These are phyloP conservation scores for Amblyjoppa fuscipennis DNA, from an alignment of 2,888 invertebrate species.

Conservation along the genomic window DNA sequence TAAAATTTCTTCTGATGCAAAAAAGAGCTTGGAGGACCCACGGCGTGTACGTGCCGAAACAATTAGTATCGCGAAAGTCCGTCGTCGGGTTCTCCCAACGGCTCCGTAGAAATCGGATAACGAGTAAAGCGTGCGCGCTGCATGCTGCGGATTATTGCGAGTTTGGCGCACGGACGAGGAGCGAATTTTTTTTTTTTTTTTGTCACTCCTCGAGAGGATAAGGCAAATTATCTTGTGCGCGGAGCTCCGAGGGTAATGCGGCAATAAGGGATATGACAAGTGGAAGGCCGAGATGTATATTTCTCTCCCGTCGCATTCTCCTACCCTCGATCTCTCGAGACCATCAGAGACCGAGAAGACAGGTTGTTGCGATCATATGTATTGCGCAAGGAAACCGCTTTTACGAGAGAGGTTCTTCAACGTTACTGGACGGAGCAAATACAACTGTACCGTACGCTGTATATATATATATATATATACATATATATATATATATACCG, in stretches of 20 bases:
- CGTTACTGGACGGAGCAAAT: background rate
- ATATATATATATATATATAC: constrained; percentile 5
- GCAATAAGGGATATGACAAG: constrained; percentile 14
- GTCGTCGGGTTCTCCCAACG: constrained; percentile 15
- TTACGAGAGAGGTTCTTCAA: constrained; percentile 29
- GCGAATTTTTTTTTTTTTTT: background rate
- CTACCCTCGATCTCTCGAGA: background rate
- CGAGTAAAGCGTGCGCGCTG: constrained; percentile 11
- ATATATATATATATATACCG: background rate
- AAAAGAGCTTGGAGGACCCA: background rate
- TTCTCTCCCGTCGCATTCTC: background rate
- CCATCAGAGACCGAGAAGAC: constrained; percentile 20
- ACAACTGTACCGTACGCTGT: background rate
- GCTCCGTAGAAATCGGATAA: constrained; percentile 23
- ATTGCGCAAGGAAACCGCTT: constrained; percentile 41
- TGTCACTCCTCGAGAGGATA: constrained; percentile 28
- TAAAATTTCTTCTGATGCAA: constrained; percentile 4
- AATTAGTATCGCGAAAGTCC: constrained; percentile 30
- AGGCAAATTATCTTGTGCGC: constrained; percentile 19
- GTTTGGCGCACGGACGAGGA: constrained; percentile 17
- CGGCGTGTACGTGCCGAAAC: constrained; percentile 6
- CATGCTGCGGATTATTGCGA: constrained; percentile 21
- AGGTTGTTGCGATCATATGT: constrained; percentile 44
- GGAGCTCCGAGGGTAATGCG: constrained; percentile 12
- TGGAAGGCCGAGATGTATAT: constrained; percentile 4